phyloP scores from a whole-genome alignment of 2,113 vertebrate genomes.

The Xenopus borealis region DNA sequence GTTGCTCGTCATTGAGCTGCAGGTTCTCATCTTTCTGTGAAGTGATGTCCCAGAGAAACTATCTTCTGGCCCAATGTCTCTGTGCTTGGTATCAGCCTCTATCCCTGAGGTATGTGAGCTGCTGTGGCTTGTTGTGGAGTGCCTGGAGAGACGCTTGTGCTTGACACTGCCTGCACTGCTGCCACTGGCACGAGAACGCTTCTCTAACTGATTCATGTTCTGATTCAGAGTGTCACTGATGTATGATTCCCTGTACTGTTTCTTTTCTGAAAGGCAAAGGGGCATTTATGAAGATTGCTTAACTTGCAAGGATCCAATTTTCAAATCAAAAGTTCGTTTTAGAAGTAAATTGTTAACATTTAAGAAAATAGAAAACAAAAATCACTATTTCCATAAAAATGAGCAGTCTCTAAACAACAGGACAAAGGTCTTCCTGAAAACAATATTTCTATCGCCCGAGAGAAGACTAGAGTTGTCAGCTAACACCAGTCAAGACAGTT shows the following conservation, averaged over 20 bases:
- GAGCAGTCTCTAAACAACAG: too few species aligned
- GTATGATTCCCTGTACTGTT: conserved; percentile 96
- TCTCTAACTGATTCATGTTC: conserved; percentile 93
- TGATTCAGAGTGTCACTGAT: conserved; percentile 95
- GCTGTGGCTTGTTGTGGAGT: conserved; percentile 87
- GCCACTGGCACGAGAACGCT: conserved; percentile 87
- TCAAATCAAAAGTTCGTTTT: neutral
- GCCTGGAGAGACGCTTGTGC: conserved; percentile 86
- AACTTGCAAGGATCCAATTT: too few species aligned
- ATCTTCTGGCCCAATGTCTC: conserved; percentile 67
- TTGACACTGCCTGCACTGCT: conserved; percentile 82
- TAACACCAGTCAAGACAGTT: too few species aligned
- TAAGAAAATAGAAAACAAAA: too few species aligned
- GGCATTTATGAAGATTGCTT: too few species aligned
- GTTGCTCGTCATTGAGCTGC: conserved; percentile 91
- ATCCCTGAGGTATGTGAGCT: conserved; percentile 97
- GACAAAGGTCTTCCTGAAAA: too few species aligned
- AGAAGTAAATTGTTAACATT: too few species aligned
- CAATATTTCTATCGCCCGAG: too few species aligned
- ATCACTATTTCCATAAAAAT: too few species aligned
- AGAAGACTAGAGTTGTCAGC: too few species aligned
- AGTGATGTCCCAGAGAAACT: conserved; percentile 67
- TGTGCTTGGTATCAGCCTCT: conserved; percentile 72
- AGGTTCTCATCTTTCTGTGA: conserved; percentile 81
- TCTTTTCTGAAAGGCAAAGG: conserved; percentile 77